Conservation (phyloP, 2,113 vertebrate genomes). For the Oceanodroma tethys region DNA sequence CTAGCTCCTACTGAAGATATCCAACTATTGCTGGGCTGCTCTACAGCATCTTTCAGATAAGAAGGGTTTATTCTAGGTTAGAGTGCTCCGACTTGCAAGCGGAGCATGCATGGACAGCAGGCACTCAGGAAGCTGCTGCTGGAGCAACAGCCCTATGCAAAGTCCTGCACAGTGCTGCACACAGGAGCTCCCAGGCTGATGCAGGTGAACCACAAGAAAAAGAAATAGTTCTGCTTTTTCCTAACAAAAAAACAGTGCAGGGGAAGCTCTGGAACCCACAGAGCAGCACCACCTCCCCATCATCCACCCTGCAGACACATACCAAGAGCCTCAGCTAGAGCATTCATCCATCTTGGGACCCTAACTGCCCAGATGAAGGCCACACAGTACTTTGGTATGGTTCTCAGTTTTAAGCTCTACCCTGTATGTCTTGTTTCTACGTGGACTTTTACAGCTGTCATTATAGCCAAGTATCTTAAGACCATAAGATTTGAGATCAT, state of each 20-base stretch:
- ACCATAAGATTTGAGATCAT: neutral
- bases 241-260: neutral
- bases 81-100: neutral
- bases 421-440: neutral
- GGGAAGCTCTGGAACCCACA: neutral
- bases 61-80: neutral
- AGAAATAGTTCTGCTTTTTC: neutral
- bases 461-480: neutral
- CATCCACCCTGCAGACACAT: neutral
- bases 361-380: neutral
- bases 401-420: neutral
- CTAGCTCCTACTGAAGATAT: neutral
- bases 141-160: neutral
- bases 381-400: neutral
- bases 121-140: neutral
- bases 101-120: accelerated
- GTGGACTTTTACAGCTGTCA: neutral
- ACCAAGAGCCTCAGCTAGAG: neutral
- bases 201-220: neutral
- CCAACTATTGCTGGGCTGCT: neutral
- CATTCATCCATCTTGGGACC: neutral
- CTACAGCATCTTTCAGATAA: neutral
- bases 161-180: neutral
- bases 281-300: neutral
- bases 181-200: neutral